A percentile compares a stretch with the other conserved stretches of the same genome.
These are phyloP conservation scores for crab-eating macaque (Macaca fascicularis) DNA, from an alignment of 2,113 vertebrate genomes.

Conservation along the genomic window T2T-MFA8v1.1 NC_088385.1:18902501-18903000, in stretches of 20 bases:
- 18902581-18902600: background rate
- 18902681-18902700: background rate
- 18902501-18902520: background rate
- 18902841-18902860: background rate
- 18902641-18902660: background rate
- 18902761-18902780: background rate
- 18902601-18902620: background rate
- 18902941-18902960: background rate
- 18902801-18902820: background rate
- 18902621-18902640: background rate
- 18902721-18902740: background rate
- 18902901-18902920: background rate
- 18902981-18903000: constrained; percentile 11
- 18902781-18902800: background rate
- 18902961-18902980: background rate
- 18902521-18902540: background rate
- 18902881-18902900: background rate
- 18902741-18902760: background rate
- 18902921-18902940: background rate
- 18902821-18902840: background rate
- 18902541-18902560: background rate
- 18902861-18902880: background rate
- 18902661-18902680: background rate
- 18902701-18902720: background rate
- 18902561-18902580: background rate